These are phyloP conservation scores for Dendropsophus ebraccatus DNA, from an alignment of 2,113 vertebrate species.

Conservation along the genomic window DNA sequence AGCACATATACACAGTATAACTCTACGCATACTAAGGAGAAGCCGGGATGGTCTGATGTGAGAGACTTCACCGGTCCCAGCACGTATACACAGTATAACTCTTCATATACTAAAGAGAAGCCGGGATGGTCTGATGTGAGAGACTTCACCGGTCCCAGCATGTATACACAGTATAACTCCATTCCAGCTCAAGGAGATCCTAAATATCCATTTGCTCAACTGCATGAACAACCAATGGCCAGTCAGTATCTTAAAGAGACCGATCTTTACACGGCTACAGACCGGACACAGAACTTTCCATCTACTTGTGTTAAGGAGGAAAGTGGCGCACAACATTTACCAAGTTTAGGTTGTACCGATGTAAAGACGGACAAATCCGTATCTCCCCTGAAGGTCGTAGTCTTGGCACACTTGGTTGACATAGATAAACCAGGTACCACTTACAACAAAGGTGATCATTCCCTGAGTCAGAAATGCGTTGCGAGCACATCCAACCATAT, in stretches of 20 bases:
- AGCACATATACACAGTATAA: not conserved
- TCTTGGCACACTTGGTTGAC: not conserved
- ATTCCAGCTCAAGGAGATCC: not conserved
- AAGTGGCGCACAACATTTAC: not conserved
- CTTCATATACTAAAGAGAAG: not conserved
- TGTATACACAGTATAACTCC: not conserved
- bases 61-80: not conserved
- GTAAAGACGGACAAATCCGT: not conserved
- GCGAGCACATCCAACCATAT: not conserved
- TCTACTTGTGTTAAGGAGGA: not conserved
- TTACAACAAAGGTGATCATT: not conserved
- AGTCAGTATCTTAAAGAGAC: not conserved
- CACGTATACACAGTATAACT: not conserved
- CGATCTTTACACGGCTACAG: not conserved
- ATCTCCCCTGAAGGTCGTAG: not conserved
- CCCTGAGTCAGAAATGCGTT: not conserved
- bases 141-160: not conserved
- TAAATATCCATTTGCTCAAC: not conserved
- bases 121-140: not conserved
- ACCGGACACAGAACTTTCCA: not conserved
- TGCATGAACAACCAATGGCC: not conserved
- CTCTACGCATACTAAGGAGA: not conserved
- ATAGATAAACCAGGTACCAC: not conserved
- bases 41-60: not conserved
- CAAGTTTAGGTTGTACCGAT: not conserved